Evolutionary conservation across 2,888 invertebrate genomes (phyloP).

Genomic region (Slavum lentiscoides): DNA sequence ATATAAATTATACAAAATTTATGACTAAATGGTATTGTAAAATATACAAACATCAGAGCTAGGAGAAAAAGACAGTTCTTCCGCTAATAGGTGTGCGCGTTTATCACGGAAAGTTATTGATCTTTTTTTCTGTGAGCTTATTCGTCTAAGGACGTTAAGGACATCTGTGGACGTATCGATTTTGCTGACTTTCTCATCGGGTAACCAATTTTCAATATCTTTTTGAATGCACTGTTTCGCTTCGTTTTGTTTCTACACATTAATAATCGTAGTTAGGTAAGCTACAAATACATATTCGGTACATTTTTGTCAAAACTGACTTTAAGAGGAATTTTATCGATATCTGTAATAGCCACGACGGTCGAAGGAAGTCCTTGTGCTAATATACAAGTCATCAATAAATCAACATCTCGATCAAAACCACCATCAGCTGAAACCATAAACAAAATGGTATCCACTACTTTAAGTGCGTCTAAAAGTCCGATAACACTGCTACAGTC

Average conservation of each 20-base stretch:
- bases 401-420: slow-evolving; percentile 77
- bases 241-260: slow-evolving; percentile 66
- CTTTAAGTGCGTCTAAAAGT: slow-evolving; percentile 79
- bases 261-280: slow-evolving; percentile 15
- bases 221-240: slow-evolving; percentile 71
- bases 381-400: slow-evolving; percentile 74
- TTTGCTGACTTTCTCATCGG: slow-evolving; percentile 79
- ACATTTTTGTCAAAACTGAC: slow-evolving; percentile 56
- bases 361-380: slow-evolving; percentile 84
- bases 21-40: slow-evolving; percentile 10
- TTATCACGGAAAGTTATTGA: slow-evolving; percentile 74
- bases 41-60: slow-evolving; percentile 60
- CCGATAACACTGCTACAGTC: slow-evolving; percentile 74
- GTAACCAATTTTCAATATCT: slow-evolving; percentile 72
- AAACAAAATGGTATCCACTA: slow-evolving; percentile 82
- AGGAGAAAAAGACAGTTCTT: slow-evolving; percentile 71
- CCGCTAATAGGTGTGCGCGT: slow-evolving; percentile 82
- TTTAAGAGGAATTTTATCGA: slow-evolving; percentile 74
- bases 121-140: slow-evolving; percentile 82
- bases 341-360: slow-evolving; percentile 73
- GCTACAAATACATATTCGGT: slow-evolving; percentile 11
- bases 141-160: slow-evolving; percentile 73
- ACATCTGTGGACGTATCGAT: slow-evolving; percentile 77
- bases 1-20: neutral
- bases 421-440: slow-evolving; percentile 70